Percentiles rank a stretch among this genome's conserved stretches.
Evolutionary conservation across 1,140 invertebrate genomes (phyloP).

Genomic region (Plodia interpunctella): DNA sequence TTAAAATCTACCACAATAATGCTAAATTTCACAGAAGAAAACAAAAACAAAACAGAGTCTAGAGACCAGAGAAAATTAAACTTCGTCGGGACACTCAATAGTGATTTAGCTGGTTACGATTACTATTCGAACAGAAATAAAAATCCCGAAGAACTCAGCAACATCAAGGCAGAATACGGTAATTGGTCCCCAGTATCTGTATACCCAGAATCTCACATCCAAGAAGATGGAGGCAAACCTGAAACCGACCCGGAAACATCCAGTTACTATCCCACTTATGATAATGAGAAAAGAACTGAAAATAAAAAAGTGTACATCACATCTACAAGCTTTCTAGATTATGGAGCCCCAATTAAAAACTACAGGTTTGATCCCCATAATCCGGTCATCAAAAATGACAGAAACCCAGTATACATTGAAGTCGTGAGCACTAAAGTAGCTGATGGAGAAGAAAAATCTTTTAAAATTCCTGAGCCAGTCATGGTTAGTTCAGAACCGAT

Average conservation of each 20-base stretch:
- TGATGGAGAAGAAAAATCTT: conserved; percentile 55
- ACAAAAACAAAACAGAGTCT: conserved; percentile 59
- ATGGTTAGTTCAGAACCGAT: conserved; percentile 80
- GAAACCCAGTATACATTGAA: conserved; percentile 74
- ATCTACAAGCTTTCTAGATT: conserved; percentile 65
- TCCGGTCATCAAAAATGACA: conserved; percentile 74
- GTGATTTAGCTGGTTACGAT: conserved; percentile 66
- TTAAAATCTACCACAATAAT: conserved; percentile 40
- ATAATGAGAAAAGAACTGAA: conserved; percentile 65
- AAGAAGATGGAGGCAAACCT: conserved; percentile 57
- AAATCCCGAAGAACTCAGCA: conserved; percentile 57
- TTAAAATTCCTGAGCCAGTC: conserved; percentile 81
- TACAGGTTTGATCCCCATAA: conserved; percentile 65
- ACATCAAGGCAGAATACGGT: conserved; percentile 72
- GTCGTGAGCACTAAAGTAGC: conserved; percentile 75
- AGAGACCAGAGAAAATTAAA: conserved; percentile 68
- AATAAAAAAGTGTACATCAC: conserved; percentile 74
- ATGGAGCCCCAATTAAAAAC: conserved; percentile 59
- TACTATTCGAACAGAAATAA: conserved; percentile 70
- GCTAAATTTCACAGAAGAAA: conserved; percentile 38
- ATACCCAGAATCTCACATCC: conserved; percentile 69
- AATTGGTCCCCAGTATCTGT: conserved; percentile 75
- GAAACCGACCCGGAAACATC: conserved; percentile 57
- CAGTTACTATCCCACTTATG: conserved; percentile 66
- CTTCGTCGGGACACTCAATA: conserved; percentile 48